Evolutionary conservation across 2,113 vertebrate species (phyloP).

Genomic region (Tapirus terrestris): DNA sequence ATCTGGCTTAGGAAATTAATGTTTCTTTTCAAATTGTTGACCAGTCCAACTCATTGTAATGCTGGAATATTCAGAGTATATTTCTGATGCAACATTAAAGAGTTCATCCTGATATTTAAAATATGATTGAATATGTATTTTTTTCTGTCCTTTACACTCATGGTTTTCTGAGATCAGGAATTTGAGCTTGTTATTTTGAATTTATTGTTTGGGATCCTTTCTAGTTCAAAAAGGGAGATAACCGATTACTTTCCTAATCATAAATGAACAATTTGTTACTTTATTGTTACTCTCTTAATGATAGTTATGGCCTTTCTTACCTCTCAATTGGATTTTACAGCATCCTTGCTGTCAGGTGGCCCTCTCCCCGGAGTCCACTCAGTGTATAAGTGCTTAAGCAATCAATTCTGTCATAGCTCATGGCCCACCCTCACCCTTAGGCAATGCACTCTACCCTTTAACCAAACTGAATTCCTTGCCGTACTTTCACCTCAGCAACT

Average conservation of each 20-base stretch:
- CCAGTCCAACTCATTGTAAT: not conserved
- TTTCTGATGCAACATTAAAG: not conserved
- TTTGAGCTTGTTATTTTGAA: not conserved
- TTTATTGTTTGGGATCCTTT: not conserved
- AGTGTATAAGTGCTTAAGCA: not conserved
- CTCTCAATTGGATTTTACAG: not conserved
- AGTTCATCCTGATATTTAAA: not conserved
- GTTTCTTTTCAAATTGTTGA: slow-evolving; percentile 14
- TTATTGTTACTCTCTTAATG: not conserved
- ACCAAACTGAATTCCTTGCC: not conserved
- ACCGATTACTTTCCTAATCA: not conserved
- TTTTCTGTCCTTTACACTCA: not conserved
- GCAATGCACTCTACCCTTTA: not conserved
- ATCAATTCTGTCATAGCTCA: not conserved
- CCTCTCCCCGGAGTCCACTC: not conserved
- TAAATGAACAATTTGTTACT: not conserved
- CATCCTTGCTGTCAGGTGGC: not conserved
- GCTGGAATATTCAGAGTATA: not conserved
- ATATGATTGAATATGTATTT: not conserved
- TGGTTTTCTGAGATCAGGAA: not conserved
- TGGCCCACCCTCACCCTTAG: too few relatives aligned
- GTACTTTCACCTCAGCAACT: not conserved
- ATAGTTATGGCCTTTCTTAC: not conserved
- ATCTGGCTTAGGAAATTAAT: not conserved
- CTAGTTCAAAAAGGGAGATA: not conserved